phyloP scores from a whole-genome alignment of 35 echinoderm and acorn worm genomes.

The Heliocidaris erythrogramma region DNA sequence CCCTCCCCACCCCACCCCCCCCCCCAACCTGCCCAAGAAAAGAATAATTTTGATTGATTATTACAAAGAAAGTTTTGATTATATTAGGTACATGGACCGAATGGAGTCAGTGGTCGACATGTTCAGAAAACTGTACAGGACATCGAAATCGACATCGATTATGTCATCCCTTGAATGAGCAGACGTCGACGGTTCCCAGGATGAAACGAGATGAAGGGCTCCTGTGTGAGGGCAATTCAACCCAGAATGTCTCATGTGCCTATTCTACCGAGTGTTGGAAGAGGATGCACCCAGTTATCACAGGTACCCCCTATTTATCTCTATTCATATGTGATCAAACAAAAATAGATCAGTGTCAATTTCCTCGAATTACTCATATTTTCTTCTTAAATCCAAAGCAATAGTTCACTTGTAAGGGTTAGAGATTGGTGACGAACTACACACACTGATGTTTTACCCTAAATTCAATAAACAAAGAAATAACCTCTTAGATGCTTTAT shows the following conservation, averaged over 20 bases:
- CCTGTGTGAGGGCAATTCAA: background rate
- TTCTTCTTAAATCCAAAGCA: no score
- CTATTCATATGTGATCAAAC: background rate
- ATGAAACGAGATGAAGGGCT: constrained; percentile 30
- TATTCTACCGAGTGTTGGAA: background rate
- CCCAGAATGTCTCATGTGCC: background rate
- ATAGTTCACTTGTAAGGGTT: no score
- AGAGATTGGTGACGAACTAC: no score
- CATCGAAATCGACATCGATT: background rate
- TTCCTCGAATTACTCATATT: no score
- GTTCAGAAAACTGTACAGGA: background rate
- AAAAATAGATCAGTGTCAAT: no score
- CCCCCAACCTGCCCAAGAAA: no score
- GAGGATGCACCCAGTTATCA: background rate
- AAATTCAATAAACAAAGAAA: no score
- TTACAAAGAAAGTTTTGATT: background rate
- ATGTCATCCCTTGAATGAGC: background rate
- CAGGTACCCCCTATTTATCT: background rate
- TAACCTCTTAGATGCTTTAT: no score
- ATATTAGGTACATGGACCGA: background rate
- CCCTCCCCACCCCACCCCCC: no score
- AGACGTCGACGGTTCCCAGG: background rate
- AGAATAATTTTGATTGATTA: no score
- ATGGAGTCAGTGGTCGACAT: background rate
- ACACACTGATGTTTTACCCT: no score